Conservation (phyloP, 2,888 invertebrate species). For the Calameuta idolon region DNA sequence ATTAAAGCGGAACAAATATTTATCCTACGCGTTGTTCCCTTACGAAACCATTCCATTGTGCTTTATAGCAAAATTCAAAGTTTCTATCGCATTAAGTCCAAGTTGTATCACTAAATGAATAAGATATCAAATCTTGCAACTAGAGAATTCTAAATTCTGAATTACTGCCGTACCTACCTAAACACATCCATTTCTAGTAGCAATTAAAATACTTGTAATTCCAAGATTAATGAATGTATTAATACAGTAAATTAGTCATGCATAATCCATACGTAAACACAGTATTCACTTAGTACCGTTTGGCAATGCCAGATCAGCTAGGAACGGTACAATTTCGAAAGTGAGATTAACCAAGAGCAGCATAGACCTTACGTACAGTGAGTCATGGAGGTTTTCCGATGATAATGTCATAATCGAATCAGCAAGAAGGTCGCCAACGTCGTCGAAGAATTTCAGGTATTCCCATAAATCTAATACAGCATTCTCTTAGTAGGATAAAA, state of each 20-base stretch:
- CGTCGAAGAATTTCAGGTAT: not conserved
- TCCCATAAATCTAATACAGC: not conserved
- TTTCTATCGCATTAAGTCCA: not conserved
- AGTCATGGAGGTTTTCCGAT: conserved; percentile 9
- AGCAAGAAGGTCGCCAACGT: not conserved
- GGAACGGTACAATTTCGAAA: conserved; percentile 44
- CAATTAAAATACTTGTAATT: not conserved
- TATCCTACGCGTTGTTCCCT: not conserved
- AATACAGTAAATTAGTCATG: not conserved
- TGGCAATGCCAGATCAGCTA: conserved; percentile 21
- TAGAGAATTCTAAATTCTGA: not conserved
- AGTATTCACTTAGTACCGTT: conserved; percentile 14
- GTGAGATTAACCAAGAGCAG: conserved; percentile 43
- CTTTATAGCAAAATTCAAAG: not conserved
- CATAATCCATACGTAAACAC: not conserved
- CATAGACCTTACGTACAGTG: conserved; percentile 4
- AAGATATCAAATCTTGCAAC: not conserved
- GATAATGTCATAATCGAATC: conserved; percentile 5
- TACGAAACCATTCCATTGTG: not conserved
- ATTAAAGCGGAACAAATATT: not conserved
- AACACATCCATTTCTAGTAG: not conserved
- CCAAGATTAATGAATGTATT: not conserved
- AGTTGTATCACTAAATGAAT: not conserved
- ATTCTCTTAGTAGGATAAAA: not conserved
- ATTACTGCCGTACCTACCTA: not conserved